Base-by-base conservation (phyloP, 23 tunicate species). In the Styela plicata region DNA sequence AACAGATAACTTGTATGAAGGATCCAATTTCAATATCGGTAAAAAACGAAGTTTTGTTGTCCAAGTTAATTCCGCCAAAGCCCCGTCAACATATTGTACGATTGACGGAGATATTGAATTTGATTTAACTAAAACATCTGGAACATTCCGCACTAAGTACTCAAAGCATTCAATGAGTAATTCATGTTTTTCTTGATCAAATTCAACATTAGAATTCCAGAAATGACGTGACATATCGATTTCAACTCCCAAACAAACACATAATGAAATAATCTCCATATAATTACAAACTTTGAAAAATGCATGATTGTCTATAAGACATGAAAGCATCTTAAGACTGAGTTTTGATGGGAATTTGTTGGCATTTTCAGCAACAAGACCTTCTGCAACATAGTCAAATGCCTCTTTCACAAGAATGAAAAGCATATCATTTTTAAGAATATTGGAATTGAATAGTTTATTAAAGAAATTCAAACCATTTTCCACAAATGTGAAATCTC, bases 131-230 rank as follows among this genome's bases (percentile, higher is more conserved):
- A 71, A 27, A 18, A 33, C 26, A 24, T 76, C 66, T 20, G 30
- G 13, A 44, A 44, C n/a, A 0, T 33, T 52, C 22, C 26, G 24
- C 65, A 44, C 52, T 65, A 76, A 17, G 23, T 22, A 36, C 24
- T 76, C 81, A 1, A 76, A 76, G 24, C 52, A 36, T 21, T 76
- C 81, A 76, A 44, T 23, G 24, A 76, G 77, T 32, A 71, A 71
- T 17, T 71, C 77, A 22, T 71, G 36, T 3, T 29, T 34, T 71
- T 27, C 37, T 26, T 5, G 20, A 17, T 28, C 16, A 17, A 26
- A 71, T 3, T 26, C 23, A 16, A 34, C 36, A 71, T 32, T 34
- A 71, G 77, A 26, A 16, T 29, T 33, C 77, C 36, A 71, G 3
- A 30, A 32, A 5, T 33, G 34, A 21, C 24, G 32, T 3, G 77